These are phyloP conservation scores for Ciconia stormi DNA, from an alignment of 2,113 vertebrate genomes.

Conservation along the genomic window DNA sequence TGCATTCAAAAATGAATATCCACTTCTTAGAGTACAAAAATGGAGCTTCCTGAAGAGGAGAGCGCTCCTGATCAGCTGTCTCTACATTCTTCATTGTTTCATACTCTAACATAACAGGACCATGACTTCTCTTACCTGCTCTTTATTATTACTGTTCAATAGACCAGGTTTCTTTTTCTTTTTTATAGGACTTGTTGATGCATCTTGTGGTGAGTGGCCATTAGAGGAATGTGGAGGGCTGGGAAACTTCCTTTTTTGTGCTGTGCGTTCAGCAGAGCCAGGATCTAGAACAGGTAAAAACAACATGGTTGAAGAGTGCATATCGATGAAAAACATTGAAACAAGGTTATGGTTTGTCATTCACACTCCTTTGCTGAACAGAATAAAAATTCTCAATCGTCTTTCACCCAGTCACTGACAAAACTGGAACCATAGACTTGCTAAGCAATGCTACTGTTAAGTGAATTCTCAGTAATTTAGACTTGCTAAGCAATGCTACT, in stretches of 20 bases:
- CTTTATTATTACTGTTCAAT: constrained; percentile 88
- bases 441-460: background rate
- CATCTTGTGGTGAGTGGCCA: constrained; percentile 93
- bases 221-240: constrained; percentile 97
- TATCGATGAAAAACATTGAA: background rate
- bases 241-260: constrained; percentile 91
- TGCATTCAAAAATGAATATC: background rate
- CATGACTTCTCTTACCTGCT: constrained; percentile 85
- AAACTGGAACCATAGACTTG: background rate
- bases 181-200: constrained; percentile 92
- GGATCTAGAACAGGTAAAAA: constrained; percentile 80
- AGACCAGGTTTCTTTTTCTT: constrained; percentile 99
- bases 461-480: background rate
- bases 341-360: background rate
- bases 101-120: background rate
- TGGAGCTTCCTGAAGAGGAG: background rate
- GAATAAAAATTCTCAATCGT: background rate
- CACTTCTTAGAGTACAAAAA: background rate
- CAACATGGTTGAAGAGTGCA: background rate
- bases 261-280: constrained; percentile 84
- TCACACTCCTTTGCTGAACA: background rate
- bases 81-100: background rate
- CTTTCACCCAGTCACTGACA: background rate
- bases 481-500: background rate
- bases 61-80: background rate